Evolutionary conservation across 2,797 vertebrate species (phyloP).

Genomic region (Acropternis orthonyx): DNA sequence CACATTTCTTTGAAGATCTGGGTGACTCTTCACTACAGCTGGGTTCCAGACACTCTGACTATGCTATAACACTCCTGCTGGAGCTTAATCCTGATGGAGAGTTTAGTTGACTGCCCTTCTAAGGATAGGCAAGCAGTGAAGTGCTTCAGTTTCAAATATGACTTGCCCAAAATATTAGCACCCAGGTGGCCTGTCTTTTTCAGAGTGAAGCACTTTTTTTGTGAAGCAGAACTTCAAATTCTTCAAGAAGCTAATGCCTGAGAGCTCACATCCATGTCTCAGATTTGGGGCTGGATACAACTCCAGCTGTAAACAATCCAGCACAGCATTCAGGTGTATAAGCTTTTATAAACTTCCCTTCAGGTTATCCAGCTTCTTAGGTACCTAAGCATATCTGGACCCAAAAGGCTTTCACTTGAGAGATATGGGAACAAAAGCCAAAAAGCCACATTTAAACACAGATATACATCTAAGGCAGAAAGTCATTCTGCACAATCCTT

Average conservation of each 20-base stretch:
- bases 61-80: fast-evolving
- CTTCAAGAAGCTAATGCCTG: neutral
- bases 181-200: neutral
- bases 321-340: neutral
- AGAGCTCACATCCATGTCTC: neutral
- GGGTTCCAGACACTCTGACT: neutral
- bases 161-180: neutral
- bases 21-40: neutral
- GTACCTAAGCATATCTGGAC: neutral
- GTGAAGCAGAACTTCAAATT: neutral
- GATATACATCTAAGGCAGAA: neutral
- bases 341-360: neutral
- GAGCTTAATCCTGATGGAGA: neutral
- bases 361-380: neutral
- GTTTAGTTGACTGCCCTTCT: neutral
- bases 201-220: neutral
- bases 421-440: neutral
- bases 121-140: neutral
- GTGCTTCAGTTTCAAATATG: neutral
- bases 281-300: neutral
- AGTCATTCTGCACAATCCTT: neutral
- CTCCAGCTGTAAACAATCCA: neutral
- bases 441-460: neutral
- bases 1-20: neutral
- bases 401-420: neutral